Evolutionary conservation across 2,888 invertebrate species (phyloP).

Genomic region (Cerceris rybyensis): DNA sequence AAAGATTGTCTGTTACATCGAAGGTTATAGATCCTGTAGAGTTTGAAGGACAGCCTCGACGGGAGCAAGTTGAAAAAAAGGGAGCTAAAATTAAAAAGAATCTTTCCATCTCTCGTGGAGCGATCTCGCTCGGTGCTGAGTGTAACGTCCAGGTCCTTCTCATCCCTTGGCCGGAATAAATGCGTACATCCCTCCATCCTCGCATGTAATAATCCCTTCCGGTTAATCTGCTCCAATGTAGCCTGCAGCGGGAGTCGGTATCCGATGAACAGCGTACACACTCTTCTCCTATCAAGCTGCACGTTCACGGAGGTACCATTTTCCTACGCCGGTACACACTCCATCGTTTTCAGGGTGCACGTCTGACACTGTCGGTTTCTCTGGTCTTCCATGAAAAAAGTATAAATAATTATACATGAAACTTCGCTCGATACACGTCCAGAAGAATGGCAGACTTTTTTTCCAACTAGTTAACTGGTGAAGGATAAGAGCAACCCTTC

Average conservation of each 20-base stretch:
- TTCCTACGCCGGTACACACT: constrained; percentile 62
- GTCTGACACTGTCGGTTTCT: constrained; percentile 28
- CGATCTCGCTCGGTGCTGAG: constrained; percentile 37
- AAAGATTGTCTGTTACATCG: no score
- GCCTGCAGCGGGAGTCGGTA: constrained; percentile 68
- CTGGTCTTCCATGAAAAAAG: constrained; percentile 61
- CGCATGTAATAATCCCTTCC: constrained; percentile 76
- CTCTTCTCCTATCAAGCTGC: constrained; percentile 55
- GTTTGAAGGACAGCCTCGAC: constrained; percentile 61
- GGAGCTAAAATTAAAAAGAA: constrained; percentile 66
- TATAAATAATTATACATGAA: constrained; percentile 63
- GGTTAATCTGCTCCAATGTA: constrained; percentile 76
- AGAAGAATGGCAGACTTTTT: constrained; percentile 33
- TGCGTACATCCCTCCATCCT: constrained; percentile 70
- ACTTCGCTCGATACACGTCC: constrained; percentile 13
- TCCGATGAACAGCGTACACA: constrained; percentile 65
- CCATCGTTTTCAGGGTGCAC: constrained; percentile 42
- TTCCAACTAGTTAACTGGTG: constrained; percentile 8
- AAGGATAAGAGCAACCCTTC: constrained; percentile 43
- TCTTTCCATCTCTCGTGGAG: constrained; percentile 37
- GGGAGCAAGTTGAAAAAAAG: constrained; percentile 24
- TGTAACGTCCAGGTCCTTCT: constrained; percentile 62
- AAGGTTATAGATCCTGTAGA: constrained; percentile 33
- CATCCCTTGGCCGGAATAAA: constrained; percentile 72
- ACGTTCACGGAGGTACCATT: constrained; percentile 59